These are phyloP conservation scores for Crypturellus undulatus DNA, from an alignment of 2,113 vertebrate genomes.

Conservation along the genomic window DNA sequence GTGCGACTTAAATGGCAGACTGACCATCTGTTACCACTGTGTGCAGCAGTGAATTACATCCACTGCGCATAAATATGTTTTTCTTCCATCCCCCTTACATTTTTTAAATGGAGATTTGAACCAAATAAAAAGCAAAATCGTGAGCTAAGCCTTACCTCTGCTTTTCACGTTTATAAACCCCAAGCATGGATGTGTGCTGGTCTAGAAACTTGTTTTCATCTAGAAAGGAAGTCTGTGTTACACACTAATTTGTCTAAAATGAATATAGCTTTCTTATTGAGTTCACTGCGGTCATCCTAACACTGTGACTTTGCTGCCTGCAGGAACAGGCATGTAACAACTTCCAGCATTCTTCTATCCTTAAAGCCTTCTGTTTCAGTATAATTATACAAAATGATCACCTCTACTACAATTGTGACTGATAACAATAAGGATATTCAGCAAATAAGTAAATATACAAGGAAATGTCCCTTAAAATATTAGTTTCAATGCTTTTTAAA, in stretches of 20 bases:
- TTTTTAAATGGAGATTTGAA: conserved; percentile 50
- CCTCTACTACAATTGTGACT: conserved; percentile 46
- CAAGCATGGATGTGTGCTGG: conserved; percentile 48
- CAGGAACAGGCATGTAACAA: conserved; percentile 53
- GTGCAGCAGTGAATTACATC: neutral
- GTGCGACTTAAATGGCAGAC: neutral
- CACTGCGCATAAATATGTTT: neutral
- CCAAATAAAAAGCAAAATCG: conserved; percentile 53
- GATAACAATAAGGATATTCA: conserved; percentile 45
- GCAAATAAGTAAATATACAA: conserved; percentile 18
- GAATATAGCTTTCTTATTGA: conserved; percentile 13
- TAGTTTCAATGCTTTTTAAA: conserved; percentile 51
- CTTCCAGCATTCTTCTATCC: conserved; percentile 59
- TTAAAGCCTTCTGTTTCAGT: conserved; percentile 65
- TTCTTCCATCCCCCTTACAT: neutral
- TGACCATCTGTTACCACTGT: neutral
- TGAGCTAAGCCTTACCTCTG: conserved; percentile 54
- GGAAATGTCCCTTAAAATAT: conserved; percentile 32
- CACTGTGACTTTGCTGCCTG: conserved; percentile 31
- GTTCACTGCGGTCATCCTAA: neutral
- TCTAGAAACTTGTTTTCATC: conserved; percentile 66
- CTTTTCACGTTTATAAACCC: conserved; percentile 59
- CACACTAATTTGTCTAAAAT: conserved; percentile 18
- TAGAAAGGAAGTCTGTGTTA: conserved; percentile 56
- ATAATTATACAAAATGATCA: conserved; percentile 52